phyloP scores from a whole-genome alignment of 2,888 invertebrate species.

The Orchestes rusci region DNA sequence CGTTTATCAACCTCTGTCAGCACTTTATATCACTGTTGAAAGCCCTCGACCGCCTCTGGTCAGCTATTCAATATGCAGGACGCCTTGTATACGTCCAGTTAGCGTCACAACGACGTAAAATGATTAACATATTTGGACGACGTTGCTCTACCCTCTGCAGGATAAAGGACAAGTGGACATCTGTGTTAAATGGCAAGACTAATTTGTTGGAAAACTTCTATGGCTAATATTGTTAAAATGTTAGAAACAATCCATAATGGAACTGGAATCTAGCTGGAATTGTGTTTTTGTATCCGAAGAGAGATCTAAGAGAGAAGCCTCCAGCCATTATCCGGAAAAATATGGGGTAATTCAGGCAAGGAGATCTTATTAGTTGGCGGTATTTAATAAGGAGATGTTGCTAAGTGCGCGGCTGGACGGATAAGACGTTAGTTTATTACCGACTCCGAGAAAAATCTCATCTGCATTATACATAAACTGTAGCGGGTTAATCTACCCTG shows the following conservation, averaged over 20 bases:
- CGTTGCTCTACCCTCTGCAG: conserved; percentile 22
- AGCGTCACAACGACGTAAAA: conserved; percentile 25
- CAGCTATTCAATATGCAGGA: conserved; percentile 23
- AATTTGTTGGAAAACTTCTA: conserved; percentile 24
- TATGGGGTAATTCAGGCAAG: conserved; percentile 31
- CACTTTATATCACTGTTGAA: too few relatives aligned
- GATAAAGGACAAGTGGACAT: conserved; percentile 23
- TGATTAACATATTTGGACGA: conserved; percentile 26
- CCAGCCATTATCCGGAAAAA: conserved; percentile 30
- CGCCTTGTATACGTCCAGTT: conserved; percentile 26
- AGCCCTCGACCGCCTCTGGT: conserved; percentile 15
- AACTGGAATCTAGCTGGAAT: too few relatives aligned
- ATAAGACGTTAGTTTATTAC: conserved; percentile 43
- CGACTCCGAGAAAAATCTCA: conserved; percentile 44
- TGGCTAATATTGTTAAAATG: conserved; percentile 19
- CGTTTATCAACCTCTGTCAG: too few relatives aligned
- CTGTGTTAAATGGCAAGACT: conserved; percentile 25
- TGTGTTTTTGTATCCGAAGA: too few relatives aligned
- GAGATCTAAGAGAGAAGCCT: conserved; percentile 25
- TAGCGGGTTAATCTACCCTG: conserved; percentile 3
- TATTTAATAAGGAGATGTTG: conserved; percentile 46
- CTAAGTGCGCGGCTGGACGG: conserved; percentile 40
- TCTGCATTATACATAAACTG: conserved; percentile 46
- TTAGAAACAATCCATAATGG: too few relatives aligned
- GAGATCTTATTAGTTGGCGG: conserved; percentile 43